Base-by-base conservation (phyloP, 1,140 invertebrate genomes). In the Nymphalis io region DNA sequence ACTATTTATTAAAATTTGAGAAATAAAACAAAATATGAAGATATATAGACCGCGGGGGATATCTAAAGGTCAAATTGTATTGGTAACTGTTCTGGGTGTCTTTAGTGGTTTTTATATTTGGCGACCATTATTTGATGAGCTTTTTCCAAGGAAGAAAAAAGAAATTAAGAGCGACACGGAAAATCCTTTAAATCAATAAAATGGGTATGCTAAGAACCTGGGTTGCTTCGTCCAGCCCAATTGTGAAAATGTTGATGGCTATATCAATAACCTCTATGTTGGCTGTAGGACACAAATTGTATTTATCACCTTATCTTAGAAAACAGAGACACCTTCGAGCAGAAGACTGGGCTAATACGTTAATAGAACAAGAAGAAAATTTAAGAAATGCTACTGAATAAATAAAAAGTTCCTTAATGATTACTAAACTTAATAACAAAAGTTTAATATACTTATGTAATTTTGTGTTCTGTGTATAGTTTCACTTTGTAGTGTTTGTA, bases 21-120 rank as follows among this genome's bases (percentile, higher is more conserved):
- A 8, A 3, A 8, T 20, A 20, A 20, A 10, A 20, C 38, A 33
- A 55, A 64, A 68, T 69, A 87, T 89, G 82, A 80, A 76, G 73
- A 88, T 91, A 69, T 81, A 81, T 63, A 88, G 72, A 82, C 87
- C 89, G 18, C 75, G 74, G 57, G 83, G 85, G 55, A 63, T 89
- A 73, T 87, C 90, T 38, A 89, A 67, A 74, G 76, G 81, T 33
- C 88, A 92, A 81, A 70, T 92, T 64, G 74, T 81, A 60, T 70
- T 93, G 51, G 84, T 84, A 8, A 81, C 88, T 55, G 65, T 89
- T 57, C 57, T 92, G 58, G 92, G 92, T n/a, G 77, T 92, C 62
- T 74, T 92, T 59, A 75, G 90, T 55, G 92, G 92, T 33, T 51
- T 92, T 38, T 93, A 93, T 73, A 89, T 93, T 70, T 93, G 92